Conservation (phyloP, 2,113 vertebrate genomes). For the Crocuta crocuta region DNA sequence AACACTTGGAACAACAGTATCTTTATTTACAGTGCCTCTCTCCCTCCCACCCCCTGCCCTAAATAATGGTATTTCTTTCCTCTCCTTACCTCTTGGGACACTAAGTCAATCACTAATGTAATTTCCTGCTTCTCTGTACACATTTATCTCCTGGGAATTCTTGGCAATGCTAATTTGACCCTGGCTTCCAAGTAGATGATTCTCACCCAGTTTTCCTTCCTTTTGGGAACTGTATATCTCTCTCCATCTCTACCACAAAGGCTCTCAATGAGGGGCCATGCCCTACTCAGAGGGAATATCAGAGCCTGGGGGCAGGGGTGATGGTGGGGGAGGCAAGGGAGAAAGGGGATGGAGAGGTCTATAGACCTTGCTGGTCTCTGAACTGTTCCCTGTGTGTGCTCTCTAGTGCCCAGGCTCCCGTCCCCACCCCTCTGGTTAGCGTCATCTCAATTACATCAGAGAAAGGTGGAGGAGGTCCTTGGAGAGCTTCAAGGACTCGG, state of each 20-base stretch:
- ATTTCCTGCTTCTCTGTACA: not conserved
- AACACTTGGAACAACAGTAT: not conserved
- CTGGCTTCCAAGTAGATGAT: not conserved
- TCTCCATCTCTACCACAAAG: not conserved
- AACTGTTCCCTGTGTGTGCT: not conserved
- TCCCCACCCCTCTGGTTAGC: not conserved
- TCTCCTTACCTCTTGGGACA: not conserved
- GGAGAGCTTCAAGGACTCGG: not conserved
- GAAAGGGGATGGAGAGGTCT: not conserved
- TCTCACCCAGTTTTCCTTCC: not conserved
- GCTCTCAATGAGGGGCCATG: not conserved
- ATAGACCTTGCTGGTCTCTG: not conserved
- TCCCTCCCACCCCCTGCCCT: accelerated
- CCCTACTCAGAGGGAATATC: not conserved
- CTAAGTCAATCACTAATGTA: not conserved
- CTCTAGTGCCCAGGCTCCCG: not conserved
- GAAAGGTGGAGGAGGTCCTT: not conserved
- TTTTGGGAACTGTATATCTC: not conserved
- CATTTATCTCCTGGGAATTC: not conserved
- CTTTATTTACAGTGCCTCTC: not conserved
- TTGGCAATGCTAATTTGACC: not conserved
- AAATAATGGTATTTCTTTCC: not conserved
- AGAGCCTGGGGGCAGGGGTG: not conserved
- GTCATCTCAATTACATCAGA: not conserved
- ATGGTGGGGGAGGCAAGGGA: not conserved